These are phyloP conservation scores for Dusona sp. DNA, from an alignment of 2,888 invertebrate genomes.

Conservation along the genomic window DNA sequence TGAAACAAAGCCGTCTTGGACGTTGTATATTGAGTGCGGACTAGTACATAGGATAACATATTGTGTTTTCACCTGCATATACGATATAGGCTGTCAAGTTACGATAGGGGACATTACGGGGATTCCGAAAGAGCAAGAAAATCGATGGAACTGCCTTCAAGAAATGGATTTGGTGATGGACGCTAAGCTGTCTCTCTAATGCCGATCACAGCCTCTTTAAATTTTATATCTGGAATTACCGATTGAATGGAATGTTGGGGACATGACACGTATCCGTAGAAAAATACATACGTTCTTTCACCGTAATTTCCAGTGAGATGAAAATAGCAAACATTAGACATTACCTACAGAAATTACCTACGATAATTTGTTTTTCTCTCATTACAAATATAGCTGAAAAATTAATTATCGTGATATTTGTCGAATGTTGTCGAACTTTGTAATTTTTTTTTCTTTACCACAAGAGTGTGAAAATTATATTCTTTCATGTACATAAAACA, in stretches of 20 bases:
- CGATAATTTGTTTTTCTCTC: neutral
- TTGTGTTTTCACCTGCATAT: constrained; percentile 14
- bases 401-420: neutral
- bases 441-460: neutral
- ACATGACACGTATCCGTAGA: neutral
- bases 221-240: neutral
- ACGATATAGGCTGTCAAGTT: constrained; percentile 27
- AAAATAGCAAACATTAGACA: too few relatives aligned
- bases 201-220: neutral
- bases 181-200: neutral
- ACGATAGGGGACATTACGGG: neutral
- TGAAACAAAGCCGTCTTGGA: constrained; percentile 34
- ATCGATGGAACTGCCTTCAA: neutral
- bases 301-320: neutral
- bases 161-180: neutral
- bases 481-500: too few relatives aligned
- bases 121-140: neutral
- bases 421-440: too few relatives aligned
- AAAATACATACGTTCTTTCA: neutral
- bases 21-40: constrained; percentile 9
- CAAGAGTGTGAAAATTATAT: neutral
- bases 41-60: constrained; percentile 22
- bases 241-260: neutral
- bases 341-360: too few relatives aligned
- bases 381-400: too few relatives aligned